Percentiles rank a stretch among this genome's conserved stretches.
These are phyloP conservation scores for Drosophila insularis DNA, from an alignment of 1,140 invertebrate genomes.

Conservation along the genomic window DNA sequence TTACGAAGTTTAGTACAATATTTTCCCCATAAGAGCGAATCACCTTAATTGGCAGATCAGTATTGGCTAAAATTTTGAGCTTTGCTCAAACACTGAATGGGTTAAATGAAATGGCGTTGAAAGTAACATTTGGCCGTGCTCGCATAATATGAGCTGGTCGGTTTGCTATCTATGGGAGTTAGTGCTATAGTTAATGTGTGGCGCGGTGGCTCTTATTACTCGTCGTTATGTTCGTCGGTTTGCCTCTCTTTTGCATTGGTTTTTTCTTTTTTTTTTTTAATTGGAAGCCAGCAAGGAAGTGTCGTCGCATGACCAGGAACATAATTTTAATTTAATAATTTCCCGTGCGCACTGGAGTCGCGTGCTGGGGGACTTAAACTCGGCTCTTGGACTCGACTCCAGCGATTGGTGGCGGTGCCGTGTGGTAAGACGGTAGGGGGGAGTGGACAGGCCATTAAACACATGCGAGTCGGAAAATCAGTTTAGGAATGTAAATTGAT, in stretches of 20 bases:
- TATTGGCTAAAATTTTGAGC: neutral
- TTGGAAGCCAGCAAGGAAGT: constrained; percentile 56
- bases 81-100: neutral
- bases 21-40: no score
- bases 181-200: neutral
- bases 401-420: neutral
- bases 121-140: neutral
- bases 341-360: constrained; percentile 53
- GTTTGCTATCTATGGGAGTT: neutral
- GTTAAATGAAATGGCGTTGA: neutral
- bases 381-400: neutral
- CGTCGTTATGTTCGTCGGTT: neutral
- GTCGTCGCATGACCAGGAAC: constrained; percentile 49
- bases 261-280: constrained; percentile 39
- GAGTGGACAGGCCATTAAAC: constrained; percentile 4
- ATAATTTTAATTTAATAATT: constrained; percentile 80
- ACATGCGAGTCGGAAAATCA: constrained; percentile 55
- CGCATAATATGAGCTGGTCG: neutral
- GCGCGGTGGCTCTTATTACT: neutral
- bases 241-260: neutral
- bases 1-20: no score
- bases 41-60: no score
- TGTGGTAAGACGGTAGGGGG: neutral
- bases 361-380: constrained; percentile 1
- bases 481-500: constrained; percentile 80